Conservation (phyloP, 2,797 vertebrate species). For the Podargus strigoides region DNA sequence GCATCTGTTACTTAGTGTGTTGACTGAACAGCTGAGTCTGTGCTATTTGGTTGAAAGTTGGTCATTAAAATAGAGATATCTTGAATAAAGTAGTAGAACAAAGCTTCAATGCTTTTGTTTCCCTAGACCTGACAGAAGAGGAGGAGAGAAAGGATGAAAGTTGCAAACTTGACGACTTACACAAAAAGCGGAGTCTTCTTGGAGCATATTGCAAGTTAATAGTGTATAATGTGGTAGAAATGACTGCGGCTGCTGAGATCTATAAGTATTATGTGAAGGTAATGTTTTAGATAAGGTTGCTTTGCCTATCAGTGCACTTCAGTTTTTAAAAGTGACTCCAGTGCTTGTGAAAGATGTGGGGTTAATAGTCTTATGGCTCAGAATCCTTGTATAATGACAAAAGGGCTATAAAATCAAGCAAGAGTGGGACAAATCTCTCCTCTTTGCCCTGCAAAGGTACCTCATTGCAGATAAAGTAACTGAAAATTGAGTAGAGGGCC, state of each 20-base stretch:
- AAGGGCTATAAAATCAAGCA: background rate
- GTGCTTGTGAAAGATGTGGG: background rate
- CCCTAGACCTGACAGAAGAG: conserved; percentile 42
- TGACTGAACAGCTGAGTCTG: background rate
- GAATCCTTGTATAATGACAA: background rate
- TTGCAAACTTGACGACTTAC: conserved; percentile 77
- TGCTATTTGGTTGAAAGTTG: background rate
- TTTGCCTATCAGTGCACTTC: background rate
- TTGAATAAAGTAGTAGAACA: background rate
- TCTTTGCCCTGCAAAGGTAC: background rate
- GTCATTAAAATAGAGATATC: background rate
- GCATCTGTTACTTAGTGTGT: background rate
- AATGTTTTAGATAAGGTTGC: background rate
- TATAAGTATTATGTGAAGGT: conserved; percentile 90
- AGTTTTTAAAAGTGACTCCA: background rate
- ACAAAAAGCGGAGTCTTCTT: conserved; percentile 81
- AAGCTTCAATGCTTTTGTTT: conserved; percentile 5
- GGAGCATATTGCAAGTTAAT: conserved; percentile 89
- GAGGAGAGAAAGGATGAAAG: conserved; percentile 53
- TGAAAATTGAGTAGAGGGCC: background rate
- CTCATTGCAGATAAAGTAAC: background rate
- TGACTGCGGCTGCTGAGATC: conserved; percentile 82
- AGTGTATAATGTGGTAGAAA: conserved; percentile 82
- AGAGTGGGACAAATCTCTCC: background rate
- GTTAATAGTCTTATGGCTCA: background rate